Base-by-base conservation (phyloP, 2,888 invertebrate genomes). In the Merodon equestris region DNA sequence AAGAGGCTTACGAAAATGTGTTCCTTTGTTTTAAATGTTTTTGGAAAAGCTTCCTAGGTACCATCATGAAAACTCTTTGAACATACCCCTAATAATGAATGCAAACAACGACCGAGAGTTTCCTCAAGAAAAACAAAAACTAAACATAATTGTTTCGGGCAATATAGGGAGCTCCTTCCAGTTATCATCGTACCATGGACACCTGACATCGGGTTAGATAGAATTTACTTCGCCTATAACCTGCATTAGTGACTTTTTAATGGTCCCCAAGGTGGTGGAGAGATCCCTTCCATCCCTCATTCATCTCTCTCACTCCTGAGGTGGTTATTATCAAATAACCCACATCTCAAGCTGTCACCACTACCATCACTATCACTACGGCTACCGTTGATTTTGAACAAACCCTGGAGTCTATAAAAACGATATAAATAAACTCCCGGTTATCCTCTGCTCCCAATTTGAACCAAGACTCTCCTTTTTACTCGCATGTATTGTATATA, bases 61-160 rank as follows among this genome's bases (percentile, higher is more conserved):
- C 27, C 27, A 9, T 45, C 27, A 15, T 60, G 47, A 17, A 51
- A 47, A 68, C 44, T 38, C 19, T 58, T 18, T 34, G 40, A 15
- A 45, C 27, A 27, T 4, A 27, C 7, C 27, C 27, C 27, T 27
- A 2, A 27, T 27, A 27, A 27, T 2, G 27, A 27, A 27, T 27
- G 27, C 27, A 27, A 27, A 27, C 27, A 27, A 27, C 27, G 27
- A 27, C 27, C 27, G 27, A 27, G 27, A 27, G 27, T 27, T 2
- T 7, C 27, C 27, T 4, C 7, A 27, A 27, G 27, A 7, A 27
- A 27, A 27, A 7, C 2, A 7, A 27, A 48, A 57, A 18, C 34
- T 40, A 54, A 42, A 12, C 56, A 48, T 63, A 71, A 71, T 71
- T 71, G 48, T 53, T 70, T 40, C n/a, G 40, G 44, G 50, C 60